Base-by-base conservation (phyloP, 2,797 vertebrate species). In the Halcyon smyrnensis region DNA sequence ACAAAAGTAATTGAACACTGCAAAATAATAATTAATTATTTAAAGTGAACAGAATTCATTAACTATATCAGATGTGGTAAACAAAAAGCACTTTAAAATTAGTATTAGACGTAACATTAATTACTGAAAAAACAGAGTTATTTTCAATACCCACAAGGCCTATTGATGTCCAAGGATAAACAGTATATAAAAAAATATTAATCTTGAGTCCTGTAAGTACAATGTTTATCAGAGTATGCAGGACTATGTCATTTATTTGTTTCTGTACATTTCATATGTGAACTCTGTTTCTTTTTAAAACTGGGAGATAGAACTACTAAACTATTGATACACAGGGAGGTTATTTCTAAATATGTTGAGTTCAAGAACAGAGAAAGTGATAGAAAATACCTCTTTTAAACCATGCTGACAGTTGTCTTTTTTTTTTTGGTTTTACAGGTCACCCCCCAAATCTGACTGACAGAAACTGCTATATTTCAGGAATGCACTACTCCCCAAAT, bases 301-400 rank as follows among this genome's bases (percentile, higher is more conserved):
- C 37, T 2, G 3, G 13, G 23, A 91, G 11, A 54, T 3, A 68
- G 21, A 70, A 88, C 88, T 43, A 65, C 5, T 57, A 46, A 88
- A 65, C 15, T 36, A 24, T 16, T 20, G 34, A 32, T 37, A 78
- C 4, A 34, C 0, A 0, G 8, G 2, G 9, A 9, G 23, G 23
- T 41, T 50, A 36, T 56, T 80, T 83, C 28, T 89, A 78, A 90
- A 77, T 68, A 50, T 2, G 13, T 37, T 8, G 30, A 5, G 3
- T 25, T 88, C 32, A 71, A 90, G 62, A 88, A 53, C 28, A 81
- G 64, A 78, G 32, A 84, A 83, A 65, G 13, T 17, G 15, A 54
- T 9, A 60, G 57, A 84, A 90, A 86, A 87, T 17, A 28, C 25
- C 8, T 64, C 32, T 70, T 85, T 60, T 50, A 78, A 87, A 78